phyloP scores from a whole-genome alignment of 2,888 invertebrate species.

The Patella caerulea region DNA sequence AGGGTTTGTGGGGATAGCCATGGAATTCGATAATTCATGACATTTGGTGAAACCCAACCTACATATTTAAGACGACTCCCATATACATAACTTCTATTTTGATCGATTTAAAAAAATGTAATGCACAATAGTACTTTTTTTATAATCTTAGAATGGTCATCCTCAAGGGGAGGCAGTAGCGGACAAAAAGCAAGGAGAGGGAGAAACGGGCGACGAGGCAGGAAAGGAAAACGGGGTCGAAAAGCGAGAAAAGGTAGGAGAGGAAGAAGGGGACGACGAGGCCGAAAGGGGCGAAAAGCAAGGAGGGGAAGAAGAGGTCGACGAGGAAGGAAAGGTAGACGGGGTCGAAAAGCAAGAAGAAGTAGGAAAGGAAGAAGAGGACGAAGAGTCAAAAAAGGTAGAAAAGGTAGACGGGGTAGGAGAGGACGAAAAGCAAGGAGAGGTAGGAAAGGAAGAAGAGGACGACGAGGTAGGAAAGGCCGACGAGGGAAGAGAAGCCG shows the following conservation, averaged over 20 bases:
- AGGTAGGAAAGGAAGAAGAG: neutral
- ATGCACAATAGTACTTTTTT: neutral
- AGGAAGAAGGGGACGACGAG: neutral
- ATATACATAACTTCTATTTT: too few relatives aligned
- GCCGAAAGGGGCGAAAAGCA: neutral
- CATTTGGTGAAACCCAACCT: too few relatives aligned
- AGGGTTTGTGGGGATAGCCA: too few relatives aligned
- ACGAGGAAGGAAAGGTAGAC: neutral
- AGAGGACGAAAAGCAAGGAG: constrained; percentile 3
- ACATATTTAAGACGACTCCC: too few relatives aligned
- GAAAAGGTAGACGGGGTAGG: too few relatives aligned
- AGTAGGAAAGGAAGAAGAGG: neutral
- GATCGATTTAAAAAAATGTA: neutral
- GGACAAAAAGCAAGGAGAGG: neutral
- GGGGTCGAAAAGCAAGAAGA: neutral
- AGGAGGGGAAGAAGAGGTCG: neutral
- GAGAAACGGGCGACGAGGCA: neutral
- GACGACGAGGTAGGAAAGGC: neutral
- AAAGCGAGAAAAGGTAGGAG: neutral
- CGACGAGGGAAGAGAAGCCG: neutral
- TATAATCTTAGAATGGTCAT: neutral
- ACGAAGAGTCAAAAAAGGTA: neutral
- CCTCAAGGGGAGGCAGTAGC: neutral
- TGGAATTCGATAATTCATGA: too few relatives aligned
- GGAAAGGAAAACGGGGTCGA: neutral